Evolutionary conservation across 2,113 vertebrate species (phyloP), one percentile per base, ranked within the genome.

Genomic region (Pseudorhombus dupliciocellatus): DNA sequence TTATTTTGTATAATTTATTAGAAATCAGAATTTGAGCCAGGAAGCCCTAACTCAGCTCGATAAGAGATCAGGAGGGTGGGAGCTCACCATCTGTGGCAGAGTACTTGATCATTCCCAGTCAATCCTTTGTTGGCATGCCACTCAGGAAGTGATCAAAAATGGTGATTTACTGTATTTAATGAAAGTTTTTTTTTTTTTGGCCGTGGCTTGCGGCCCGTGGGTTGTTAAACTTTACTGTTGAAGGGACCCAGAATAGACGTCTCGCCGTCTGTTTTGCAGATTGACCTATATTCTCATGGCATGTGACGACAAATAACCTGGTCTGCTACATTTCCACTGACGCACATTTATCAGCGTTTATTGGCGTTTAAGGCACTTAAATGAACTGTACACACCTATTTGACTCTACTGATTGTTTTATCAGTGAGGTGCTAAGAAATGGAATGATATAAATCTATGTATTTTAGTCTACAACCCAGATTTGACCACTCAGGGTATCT

Each of bases 31-130:
- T 46, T 63, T 72, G 5, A 0, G n/a, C 58, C 69, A 31, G 34
- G 15, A 28, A 54, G 60, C 5, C 4, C 52, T 4, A 15, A 37
- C 34, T 3, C 5, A 18, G 42, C 42, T 10, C 10, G 2, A 37
- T 37, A 37, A 57, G 20, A 73, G 31, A 53, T 28, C 31, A 21
- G 24, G 20, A 4, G 4, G 68, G 18, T 53, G 48, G 48, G 6
- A 66, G 15, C 15, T 30, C 24, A 61, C 57, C 31, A 61, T 53
- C 48, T 62, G 48, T 12, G 34, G 58, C 22, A 62, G 69, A 44
- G 44, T 18, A 0, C 20, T 61, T 11, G 31, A 24, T 61, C 48
- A n/a, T 21, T 22, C 21, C 5, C 5, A 3, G 31, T 5, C 10
- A 9, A 16, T 60, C 48, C 1, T 8, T 24, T 62, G 15, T 26